Percentiles rank a stretch among this genome's conserved stretches.
Conservation (phyloP, 2,113 vertebrate genomes). For the Barbus barbus region DNA sequence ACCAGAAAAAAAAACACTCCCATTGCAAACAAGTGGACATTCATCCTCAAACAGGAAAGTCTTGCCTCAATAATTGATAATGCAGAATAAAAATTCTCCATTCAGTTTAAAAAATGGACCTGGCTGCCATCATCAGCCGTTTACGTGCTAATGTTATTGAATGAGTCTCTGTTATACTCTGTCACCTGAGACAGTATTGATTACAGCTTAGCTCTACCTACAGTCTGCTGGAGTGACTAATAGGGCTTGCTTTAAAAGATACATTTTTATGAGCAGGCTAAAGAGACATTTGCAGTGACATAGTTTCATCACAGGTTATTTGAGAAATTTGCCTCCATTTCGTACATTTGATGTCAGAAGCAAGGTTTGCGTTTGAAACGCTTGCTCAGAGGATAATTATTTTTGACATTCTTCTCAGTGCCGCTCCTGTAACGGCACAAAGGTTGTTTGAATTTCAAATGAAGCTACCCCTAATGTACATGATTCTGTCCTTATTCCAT, state of each 20-base stretch:
- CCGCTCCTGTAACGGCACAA: constrained; percentile 52
- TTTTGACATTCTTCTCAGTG: constrained; percentile 57
- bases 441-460: constrained; percentile 72
- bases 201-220: constrained; percentile 52
- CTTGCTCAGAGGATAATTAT: constrained; percentile 61
- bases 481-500: constrained; percentile 69
- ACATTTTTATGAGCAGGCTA: constrained; percentile 30
- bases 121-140: constrained; percentile 15
- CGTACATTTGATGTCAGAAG: constrained; percentile 57
- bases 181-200: constrained; percentile 45
- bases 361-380: constrained; percentile 58
- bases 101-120: background rate
- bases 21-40: background rate
- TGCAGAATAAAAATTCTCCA: background rate
- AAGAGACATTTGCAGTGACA: constrained; percentile 57
- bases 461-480: constrained; percentile 65
- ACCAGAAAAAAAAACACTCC: background rate
- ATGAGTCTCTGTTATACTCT: constrained; percentile 41
- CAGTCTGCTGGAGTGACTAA: constrained; percentile 43
- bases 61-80: background rate
- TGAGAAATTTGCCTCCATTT: constrained; percentile 27
- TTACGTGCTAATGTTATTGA: constrained; percentile 51
- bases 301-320: constrained; percentile 56
- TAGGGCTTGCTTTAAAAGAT: constrained; percentile 34
- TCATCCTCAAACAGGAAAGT: background rate